Conservation (phyloP, 1,140 invertebrate genomes). For the Hycleus cichorii region DNA sequence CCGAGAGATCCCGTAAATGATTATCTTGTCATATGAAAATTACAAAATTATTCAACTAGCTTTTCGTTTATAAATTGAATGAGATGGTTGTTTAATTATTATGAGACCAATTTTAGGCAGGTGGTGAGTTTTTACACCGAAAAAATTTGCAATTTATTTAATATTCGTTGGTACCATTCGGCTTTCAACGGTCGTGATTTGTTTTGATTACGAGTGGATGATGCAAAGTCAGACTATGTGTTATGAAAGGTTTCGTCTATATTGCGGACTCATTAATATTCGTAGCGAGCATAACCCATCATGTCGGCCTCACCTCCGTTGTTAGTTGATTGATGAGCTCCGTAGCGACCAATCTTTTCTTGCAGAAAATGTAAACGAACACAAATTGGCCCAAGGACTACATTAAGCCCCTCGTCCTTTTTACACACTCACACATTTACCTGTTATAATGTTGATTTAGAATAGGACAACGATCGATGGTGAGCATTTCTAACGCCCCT, state of each 20-base stretch:
- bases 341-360: slow-evolving; percentile 23
- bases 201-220: slow-evolving; percentile 22
- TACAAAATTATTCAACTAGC: too few species aligned
- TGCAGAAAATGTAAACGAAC: slow-evolving; percentile 29
- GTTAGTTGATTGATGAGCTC: slow-evolving; percentile 30
- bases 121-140: too few species aligned
- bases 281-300: slow-evolving; percentile 31
- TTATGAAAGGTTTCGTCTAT: slow-evolving; percentile 17
- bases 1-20: too few species aligned
- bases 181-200: slow-evolving; percentile 17
- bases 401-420: slow-evolving; percentile 3
- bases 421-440: too few species aligned
- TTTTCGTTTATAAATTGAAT: too few species aligned
- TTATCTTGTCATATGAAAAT: too few species aligned
- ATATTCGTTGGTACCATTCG: slow-evolving; percentile 7
- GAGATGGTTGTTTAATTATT: too few species aligned
- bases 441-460: slow-evolving; percentile 18
- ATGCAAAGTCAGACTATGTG: slow-evolving; percentile 16
- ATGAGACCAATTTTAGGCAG: too few species aligned
- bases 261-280: slow-evolving; percentile 31
- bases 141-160: not conserved
- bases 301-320: slow-evolving; percentile 27
- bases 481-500: not conserved
- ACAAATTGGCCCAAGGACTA: slow-evolving; percentile 30
- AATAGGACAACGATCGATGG: slow-evolving; percentile 14